These are phyloP conservation scores for Amphipoea lucens DNA, from an alignment of 2,888 invertebrate species.

Conservation along the genomic window DNA sequence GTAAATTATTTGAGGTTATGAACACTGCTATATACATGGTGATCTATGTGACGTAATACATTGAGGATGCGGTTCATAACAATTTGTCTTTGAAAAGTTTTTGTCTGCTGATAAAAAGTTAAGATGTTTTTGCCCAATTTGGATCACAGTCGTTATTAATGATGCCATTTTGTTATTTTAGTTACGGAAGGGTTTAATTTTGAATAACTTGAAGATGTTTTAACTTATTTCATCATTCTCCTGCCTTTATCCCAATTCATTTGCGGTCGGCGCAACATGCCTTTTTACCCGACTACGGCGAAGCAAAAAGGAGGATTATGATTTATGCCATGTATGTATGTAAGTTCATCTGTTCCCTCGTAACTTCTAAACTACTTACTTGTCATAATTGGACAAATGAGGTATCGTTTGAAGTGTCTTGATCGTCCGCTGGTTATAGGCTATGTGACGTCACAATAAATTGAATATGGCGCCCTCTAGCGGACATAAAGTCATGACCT, in stretches of 20 bases:
- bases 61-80: conserved; percentile 33
- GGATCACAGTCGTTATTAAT: background rate
- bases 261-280: background rate
- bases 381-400: too few species aligned
- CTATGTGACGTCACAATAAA: too few species aligned
- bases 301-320: too few species aligned
- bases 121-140: conserved; percentile 31
- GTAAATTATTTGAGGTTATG: background rate
- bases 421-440: too few species aligned
- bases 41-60: conserved; percentile 44
- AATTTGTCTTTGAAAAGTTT: conserved; percentile 33
- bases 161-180: background rate
- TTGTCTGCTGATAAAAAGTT: conserved; percentile 30
- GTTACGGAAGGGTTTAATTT: background rate
- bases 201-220: background rate
- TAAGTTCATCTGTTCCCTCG: too few species aligned
- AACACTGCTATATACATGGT: background rate
- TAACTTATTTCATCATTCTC: background rate
- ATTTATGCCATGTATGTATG: too few species aligned
- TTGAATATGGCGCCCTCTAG: too few species aligned
- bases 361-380: too few species aligned
- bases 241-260: background rate
- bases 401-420: too few species aligned
- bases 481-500: too few species aligned
- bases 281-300: too few species aligned